Evolutionary conservation across 2,113 vertebrate species (phyloP), one percentile per base, ranked within the genome.

Genomic region (Charina bottae): DNA sequence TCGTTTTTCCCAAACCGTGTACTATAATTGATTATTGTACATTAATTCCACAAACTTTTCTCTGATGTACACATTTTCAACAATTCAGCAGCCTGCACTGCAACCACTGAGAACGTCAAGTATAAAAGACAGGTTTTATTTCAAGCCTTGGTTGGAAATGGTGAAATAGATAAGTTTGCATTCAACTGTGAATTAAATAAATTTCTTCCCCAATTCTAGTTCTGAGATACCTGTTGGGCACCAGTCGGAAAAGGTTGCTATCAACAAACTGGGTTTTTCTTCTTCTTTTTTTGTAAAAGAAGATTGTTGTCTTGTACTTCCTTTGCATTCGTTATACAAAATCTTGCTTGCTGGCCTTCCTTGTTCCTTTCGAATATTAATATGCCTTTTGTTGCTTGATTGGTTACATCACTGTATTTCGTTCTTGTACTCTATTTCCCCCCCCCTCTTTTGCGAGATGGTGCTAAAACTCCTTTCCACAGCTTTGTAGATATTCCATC

Each of bases 391-490:
- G 54, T 0, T n/a, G 90, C 94, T 94, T 90, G 93, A 92, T 95
- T 92, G 9, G 23, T 58, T 91, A 46, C 94, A 93, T 95, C 89
- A 33, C 91, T 96, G 94, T 96, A 78, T 92, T 13, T 58, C 9
- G 28, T 59, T 83, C 46, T 37, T 92, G 21, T 93, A 89, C 91
- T 92, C 68, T 94, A 88, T 4, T 85, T 24, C 6, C 11, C 2
- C 4, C 88, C 21, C 87, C 91, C 91, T 89, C 87, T 93, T 95
- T 93, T 94, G 94, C 94, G 54, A 95, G 94, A 95, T 95, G 89
- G 87, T 94, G 96, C 93, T 90, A 95, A 94, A 1, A 64, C 93
- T 94, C 93, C 93, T 91, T 94, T 85, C 87, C 92, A 92, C 92
- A 54, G 49, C 90, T 85, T 90, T 94, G 94, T 91, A 85, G 54